These are phyloP conservation scores for Rhingia campestris DNA, from an alignment of 2,888 invertebrate species.

Conservation along the genomic window DNA sequence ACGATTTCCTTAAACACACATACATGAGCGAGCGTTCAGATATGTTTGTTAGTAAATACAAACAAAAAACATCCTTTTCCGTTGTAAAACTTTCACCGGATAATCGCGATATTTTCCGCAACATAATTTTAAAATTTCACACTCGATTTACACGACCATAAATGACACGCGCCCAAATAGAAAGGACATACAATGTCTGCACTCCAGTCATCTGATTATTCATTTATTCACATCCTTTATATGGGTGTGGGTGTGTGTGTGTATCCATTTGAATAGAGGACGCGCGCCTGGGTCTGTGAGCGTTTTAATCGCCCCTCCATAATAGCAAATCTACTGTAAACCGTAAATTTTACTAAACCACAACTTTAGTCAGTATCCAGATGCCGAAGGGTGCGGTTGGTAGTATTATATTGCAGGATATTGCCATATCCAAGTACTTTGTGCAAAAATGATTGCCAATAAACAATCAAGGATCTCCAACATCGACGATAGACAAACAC, in stretches of 20 bases:
- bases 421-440: slow-evolving; percentile 47
- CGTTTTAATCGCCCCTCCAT: slow-evolving; percentile 58
- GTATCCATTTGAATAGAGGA: not conserved
- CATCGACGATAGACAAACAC: slow-evolving; percentile 15
- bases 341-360: slow-evolving; percentile 47
- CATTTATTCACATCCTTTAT: slow-evolving; percentile 8
- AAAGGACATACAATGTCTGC: slow-evolving; percentile 59
- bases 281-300: slow-evolving; percentile 9
- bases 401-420: slow-evolving; percentile 37
- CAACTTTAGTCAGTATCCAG: not conserved
- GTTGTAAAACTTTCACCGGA: too few relatives aligned
- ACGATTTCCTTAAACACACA: slow-evolving; percentile 41
- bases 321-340: slow-evolving; percentile 59
- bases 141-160: slow-evolving; percentile 74
- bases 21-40: too few relatives aligned
- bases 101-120: slow-evolving; percentile 72
- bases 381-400: not conserved
- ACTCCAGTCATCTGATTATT: slow-evolving; percentile 8
- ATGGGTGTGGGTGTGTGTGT: not conserved
- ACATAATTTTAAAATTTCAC: slow-evolving; percentile 73
- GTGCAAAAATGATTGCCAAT: slow-evolving; percentile 55
- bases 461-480: slow-evolving; percentile 56
- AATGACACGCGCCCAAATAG: slow-evolving; percentile 43
- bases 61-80: too few relatives aligned
- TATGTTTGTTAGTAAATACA: too few relatives aligned